These are phyloP conservation scores for Lasiurus cinereus DNA, from an alignment of 2,113 vertebrate genomes.

Conservation along the genomic window DNA sequence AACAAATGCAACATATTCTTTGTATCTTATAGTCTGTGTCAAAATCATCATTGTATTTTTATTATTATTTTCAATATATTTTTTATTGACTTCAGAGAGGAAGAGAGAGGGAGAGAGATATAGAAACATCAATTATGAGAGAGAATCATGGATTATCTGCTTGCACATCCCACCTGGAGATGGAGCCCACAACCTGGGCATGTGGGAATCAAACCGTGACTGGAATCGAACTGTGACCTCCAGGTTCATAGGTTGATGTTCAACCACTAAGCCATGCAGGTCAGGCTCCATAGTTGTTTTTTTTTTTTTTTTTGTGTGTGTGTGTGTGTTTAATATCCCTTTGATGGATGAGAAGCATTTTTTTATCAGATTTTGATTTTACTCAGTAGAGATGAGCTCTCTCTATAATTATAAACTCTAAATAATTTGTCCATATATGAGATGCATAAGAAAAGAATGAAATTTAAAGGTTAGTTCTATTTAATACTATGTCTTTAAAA, in stretches of 20 bases:
- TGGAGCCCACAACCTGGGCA: too few relatives aligned
- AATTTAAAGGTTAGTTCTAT: not conserved
- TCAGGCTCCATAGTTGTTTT: not conserved
- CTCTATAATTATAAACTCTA: not conserved
- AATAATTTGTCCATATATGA: not conserved
- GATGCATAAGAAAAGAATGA: not conserved
- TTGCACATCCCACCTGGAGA: too few relatives aligned
- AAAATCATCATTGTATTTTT: not conserved
- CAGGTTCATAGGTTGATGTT: too few relatives aligned
- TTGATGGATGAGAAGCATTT: not conserved
- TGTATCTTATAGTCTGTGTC: not conserved
- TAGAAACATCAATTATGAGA: too few relatives aligned
- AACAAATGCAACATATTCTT: not conserved
- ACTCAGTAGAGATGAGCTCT: not conserved
- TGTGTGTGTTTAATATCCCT: not conserved
- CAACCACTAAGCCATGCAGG: too few relatives aligned
- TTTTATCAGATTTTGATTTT: not conserved
- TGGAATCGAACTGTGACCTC: too few relatives aligned
- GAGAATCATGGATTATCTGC: too few relatives aligned
- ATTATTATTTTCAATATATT: too few relatives aligned
- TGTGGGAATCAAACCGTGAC: too few relatives aligned
- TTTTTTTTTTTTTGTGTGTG: too few relatives aligned
- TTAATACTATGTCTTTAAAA: not conserved
- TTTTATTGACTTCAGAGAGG: too few relatives aligned
- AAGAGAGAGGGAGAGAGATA: too few relatives aligned